Base-by-base conservation (phyloP, 2,888 invertebrate species). In the Hyalella azteca region DNA sequence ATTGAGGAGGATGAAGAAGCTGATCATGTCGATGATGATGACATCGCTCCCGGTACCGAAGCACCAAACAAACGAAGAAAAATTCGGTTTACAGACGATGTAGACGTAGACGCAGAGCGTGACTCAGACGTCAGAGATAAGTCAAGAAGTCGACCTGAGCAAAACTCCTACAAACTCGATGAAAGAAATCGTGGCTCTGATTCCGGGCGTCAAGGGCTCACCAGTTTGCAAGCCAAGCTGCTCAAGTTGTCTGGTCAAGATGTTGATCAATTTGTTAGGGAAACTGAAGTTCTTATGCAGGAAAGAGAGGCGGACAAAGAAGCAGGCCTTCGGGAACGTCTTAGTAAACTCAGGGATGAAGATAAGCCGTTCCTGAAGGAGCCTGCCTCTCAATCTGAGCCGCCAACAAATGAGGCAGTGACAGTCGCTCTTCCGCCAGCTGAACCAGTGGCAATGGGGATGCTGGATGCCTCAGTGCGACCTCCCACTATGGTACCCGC, bases 241-340 rank as follows among this genome's bases (percentile, higher is more conserved):
- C 89, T 95, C 86, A 93, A 93, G n/a, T 91, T 95, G 86, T 94
- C 95, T 15, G 95, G 95, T 0, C 95, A 96, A 89, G 95, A 95
- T 86, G 94, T 96, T 29, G 96, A 96, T 86, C 94, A 94, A 84
- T 95, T 95, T 86, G 95, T 95, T 94, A 93, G 94, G 87, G 95
- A 95, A 86, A 87, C 85, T 19, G 82, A 85, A 66, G 85, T 84
- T 45, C 48, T 84, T 19, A 81, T 84, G 66, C 78, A 81, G 60
- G 85, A 85, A 54, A 84, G 83, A 50, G 81, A 81, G 15, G 84
- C 85, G 0, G 82, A 84, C 48, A 78, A 81, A 19, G 73, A 81
- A 45, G 83, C 84, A 26, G 82, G 81, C 39, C 79, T 83, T 1
- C 48, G 79, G 45, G 81, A 80, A 41, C 54, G 81, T 40, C 77